Conservation (phyloP, 1,140 invertebrate genomes). For the Hypothenemus hampei region DNA sequence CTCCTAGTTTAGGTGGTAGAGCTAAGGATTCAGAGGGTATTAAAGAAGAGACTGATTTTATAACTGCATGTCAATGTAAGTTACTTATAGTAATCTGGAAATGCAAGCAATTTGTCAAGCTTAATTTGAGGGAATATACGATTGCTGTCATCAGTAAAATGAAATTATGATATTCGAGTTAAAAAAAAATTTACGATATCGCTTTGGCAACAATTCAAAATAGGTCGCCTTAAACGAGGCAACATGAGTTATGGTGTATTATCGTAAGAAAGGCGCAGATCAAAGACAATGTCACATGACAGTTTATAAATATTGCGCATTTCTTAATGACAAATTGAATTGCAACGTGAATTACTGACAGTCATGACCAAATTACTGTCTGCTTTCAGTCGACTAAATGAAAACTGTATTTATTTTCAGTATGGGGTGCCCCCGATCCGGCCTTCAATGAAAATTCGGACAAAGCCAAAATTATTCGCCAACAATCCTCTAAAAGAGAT, state of each 20-base stretch:
- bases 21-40: constrained; percentile 36
- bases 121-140: no score
- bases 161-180: neutral
- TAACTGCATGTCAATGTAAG: constrained; percentile 59
- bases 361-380: no score
- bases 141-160: neutral
- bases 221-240: neutral
- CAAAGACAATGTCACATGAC: constrained; percentile 4
- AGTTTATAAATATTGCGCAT: constrained; percentile 19
- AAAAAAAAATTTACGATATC: constrained; percentile 11
- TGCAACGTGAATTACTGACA: neutral
- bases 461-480: constrained; percentile 85
- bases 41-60: constrained; percentile 59
- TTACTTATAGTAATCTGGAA: constrained; percentile 20
- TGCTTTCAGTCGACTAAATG: no score
- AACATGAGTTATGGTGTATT: constrained; percentile 13
- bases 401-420: constrained; percentile 49
- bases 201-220: constrained; percentile 16
- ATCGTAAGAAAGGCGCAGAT: constrained; percentile 10
- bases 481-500: constrained; percentile 74
- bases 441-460: constrained; percentile 63
- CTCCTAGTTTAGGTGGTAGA: constrained; percentile 36
- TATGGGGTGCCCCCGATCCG: constrained; percentile 58
- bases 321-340: constrained; percentile 11
- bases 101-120: neutral